Evolutionary conservation across 2,113 vertebrate genomes (phyloP).

Genomic region (Columbina picui): DNA sequence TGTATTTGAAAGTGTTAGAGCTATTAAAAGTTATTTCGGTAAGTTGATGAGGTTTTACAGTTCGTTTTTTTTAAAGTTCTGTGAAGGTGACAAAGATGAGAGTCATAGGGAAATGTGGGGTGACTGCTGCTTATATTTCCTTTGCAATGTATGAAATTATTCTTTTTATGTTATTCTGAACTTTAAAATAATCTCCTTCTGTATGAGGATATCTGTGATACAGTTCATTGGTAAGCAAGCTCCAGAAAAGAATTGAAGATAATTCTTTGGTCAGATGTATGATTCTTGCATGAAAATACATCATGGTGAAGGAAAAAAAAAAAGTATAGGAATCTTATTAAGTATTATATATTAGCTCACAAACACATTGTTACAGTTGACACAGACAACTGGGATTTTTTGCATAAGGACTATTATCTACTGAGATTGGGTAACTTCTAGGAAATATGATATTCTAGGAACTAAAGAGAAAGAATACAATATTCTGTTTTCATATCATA

Average conservation of each 20-base stretch:
- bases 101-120: background rate
- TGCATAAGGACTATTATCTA: background rate
- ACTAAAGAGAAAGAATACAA: background rate
- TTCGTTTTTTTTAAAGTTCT: background rate
- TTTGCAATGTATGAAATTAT: background rate
- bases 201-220: background rate
- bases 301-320: background rate
- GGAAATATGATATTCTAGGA: background rate
- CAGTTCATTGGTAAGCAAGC: background rate
- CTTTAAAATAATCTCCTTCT: background rate
- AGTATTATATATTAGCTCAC: background rate
- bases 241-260: background rate
- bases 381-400: background rate
- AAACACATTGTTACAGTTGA: background rate
- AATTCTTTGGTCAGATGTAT: background rate
- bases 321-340: background rate
- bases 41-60: background rate
- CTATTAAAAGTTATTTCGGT: background rate
- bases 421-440: background rate
- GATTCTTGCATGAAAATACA: background rate
- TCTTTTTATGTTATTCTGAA: background rate
- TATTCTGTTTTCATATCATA: background rate
- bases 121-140: background rate
- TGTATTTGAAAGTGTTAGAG: background rate
- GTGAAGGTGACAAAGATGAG: background rate